Evolutionary conservation across 1,140 invertebrate genomes (phyloP), one percentile per base, ranked within the genome.

Genomic region (Tribolium madens): DNA sequence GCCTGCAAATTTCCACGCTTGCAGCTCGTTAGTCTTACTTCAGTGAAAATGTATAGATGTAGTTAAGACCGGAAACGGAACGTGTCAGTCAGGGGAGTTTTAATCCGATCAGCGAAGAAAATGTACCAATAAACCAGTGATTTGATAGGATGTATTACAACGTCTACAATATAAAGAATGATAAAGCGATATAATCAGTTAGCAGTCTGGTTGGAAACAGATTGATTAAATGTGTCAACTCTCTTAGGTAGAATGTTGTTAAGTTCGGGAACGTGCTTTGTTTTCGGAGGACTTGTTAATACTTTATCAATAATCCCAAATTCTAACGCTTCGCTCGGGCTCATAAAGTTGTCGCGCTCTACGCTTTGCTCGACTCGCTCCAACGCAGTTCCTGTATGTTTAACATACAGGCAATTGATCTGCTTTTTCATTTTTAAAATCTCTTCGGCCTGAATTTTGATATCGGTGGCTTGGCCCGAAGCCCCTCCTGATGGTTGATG

Each of bases 361-460:
- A 98, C 96, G 71, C 88, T 93, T 18, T 83, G 83, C 85, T 96
- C 95, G 82, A 99, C 93, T 83, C 89, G 89, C 64, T 93, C 90
- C 52, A 95, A 84, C 0, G 91, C 83, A 78, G 93, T 89, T n/a
- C 95, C 94, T 2, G 97, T 98, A 84, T 99, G 98, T 85, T 96
- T 96, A 0, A 93, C 93, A 89, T 98, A 99, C 9, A 99, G 88
- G 21, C 87, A 83, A 84, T 98, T 99, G 2, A 99, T 92, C 84
- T 95, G 93, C 70, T 92, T 91, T 85, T 99, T 99, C 0, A 99
- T 83, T 84, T 97, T 97, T 12, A 96, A 87, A 78, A 99, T 99
- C 88, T 99, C 97, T 88, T 98, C 95, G 0, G 97, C 98, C 85
- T 98, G 96, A 84, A 99, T 99, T 84, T 97, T 92, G 83, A 99